phyloP scores from a whole-genome alignment of 1,140 invertebrate species.

The Saccostrea echinata region DNA sequence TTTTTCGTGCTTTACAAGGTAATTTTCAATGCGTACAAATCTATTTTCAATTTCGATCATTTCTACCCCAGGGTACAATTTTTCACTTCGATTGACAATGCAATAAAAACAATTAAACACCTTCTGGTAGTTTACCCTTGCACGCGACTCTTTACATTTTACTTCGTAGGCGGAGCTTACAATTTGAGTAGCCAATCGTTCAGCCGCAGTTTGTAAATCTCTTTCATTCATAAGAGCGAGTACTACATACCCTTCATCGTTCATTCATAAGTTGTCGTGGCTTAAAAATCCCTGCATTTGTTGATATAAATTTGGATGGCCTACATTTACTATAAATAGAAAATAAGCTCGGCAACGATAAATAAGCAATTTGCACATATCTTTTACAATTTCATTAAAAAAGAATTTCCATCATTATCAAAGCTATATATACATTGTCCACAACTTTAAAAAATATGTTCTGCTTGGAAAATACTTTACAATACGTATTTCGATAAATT shows the following conservation, averaged over 20 bases:
- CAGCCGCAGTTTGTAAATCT: not conserved
- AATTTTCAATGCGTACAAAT: not conserved
- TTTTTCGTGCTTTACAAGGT: not conserved
- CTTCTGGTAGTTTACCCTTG: constrained; percentile 5
- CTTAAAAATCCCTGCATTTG: not conserved
- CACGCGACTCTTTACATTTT: not conserved
- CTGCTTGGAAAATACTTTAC: too few relatives aligned
- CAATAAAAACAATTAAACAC: constrained; percentile 19
- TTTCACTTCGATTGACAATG: not conserved
- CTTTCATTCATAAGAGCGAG: constrained; percentile 12
- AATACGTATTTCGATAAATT: not conserved
- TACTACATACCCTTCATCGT: constrained; percentile 11
- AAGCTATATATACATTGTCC: not conserved
- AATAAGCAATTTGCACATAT: not conserved
- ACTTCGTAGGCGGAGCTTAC: not conserved
- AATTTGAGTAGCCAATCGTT: not conserved
- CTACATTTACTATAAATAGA: constrained; percentile 38
- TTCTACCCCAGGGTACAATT: not conserved
- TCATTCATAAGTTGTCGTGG: constrained; percentile 5
- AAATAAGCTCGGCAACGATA: constrained; percentile 35
- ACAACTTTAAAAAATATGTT: not conserved
- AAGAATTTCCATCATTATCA: not conserved
- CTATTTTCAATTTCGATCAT: not conserved
- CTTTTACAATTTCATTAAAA: too few relatives aligned
- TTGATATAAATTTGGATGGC: constrained; percentile 31